Base-by-base conservation (phyloP, 2,797 vertebrate genomes). In the Fratercula arctica region DNA sequence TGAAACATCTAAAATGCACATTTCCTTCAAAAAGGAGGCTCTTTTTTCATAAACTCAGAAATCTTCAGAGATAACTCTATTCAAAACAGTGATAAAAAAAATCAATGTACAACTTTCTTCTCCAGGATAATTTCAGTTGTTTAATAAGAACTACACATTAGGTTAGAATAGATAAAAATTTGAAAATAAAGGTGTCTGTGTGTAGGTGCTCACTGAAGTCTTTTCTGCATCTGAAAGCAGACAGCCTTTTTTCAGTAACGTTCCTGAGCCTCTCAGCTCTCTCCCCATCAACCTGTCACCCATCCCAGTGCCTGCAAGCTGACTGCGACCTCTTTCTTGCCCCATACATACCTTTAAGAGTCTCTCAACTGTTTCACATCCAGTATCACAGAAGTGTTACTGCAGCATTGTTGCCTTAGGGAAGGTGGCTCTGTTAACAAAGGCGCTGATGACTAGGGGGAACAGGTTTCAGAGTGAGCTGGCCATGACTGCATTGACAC, bases 301-400 rank as follows among this genome's bases (percentile, higher is more conserved):
- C 76, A 66, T 23, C 17, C 0, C 0, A 59, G 51, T 9, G 23
- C 23, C 45, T 45, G 18, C 45, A 74, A 73, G 37, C 33, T 31
- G 12, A 23, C 53, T 37, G 53, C 0, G 1, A 57, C 26, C 1
- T 0, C 43, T 28, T 88, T 51, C 85, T 51, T 37, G 60, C 37
- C 51, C 45, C 29, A 9, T 23, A 31, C 31, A 11, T 37, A 80
- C 51, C 45, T 37, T 59, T 66, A 66, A 45, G 35, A 37, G 35
- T 60, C 53, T 74, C 69, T n/a, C 33, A 43, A 59, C 26, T 26
- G 31, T 45, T 51, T 59, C 26, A 50, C 1, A 1, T 23, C 33
- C 45, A 60, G 33, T 29, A 45, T 37, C 37, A 53, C 37, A 59
- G 28, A 61, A 37, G 26, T 25, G n/a, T 67, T 46, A 67, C n/a